Base-by-base conservation (phyloP, 1,140 invertebrate species). In the Mesaphorura yosii region DNA sequence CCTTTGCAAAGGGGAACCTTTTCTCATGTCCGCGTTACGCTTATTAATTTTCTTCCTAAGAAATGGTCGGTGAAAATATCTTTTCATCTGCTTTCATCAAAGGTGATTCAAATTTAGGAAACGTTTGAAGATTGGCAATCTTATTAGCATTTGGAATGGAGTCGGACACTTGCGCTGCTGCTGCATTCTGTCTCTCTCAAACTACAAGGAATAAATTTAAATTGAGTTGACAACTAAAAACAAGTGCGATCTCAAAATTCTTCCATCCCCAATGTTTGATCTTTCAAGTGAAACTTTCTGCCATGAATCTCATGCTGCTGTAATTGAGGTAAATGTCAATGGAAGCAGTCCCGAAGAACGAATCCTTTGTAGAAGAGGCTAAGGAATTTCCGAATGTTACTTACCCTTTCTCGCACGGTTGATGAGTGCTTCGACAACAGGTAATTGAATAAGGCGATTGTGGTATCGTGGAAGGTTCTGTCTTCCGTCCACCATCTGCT, bases 361-460 rank as follows among this genome's bases (percentile, higher is more conserved):
- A n/a, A n/a, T n/a, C n/a, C n/a, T n/a, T n/a, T n/a, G n/a, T n/a
- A n/a, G n/a, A n/a, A n/a, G n/a, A n/a, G n/a, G n/a, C n/a, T n/a
- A 7, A 44, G n/a, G 27, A 51, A 51, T 5, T 44, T 5, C 23
- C 31, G 37, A 45, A 42, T 12, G 29, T 45, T 5, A n/a, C 49
- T 51, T 31, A 48, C 45, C 46, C 42, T 48, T 54, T 45, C 37
- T 40, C n/a, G 26, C 23, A 51, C 39, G 44, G 39, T 47, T 39
- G 40, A 51, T 51, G n/a, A 56, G 26, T 1, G 48, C 54, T 26
- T 56, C 54, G 1, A 56, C 40, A 10, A 56, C 49, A 34, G 54
- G 44, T 7, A 46, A 6, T 25, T 46, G 48, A 22, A 37, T 26
- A 2, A 39, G 26, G 6, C 54, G 54, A 23, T 56, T 40, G 29